Percentiles rank a stretch among this genome's conserved stretches.
phyloP scores from a whole-genome alignment of 2,888 invertebrate species.

The Amblyjoppa fuscipennis region DNA sequence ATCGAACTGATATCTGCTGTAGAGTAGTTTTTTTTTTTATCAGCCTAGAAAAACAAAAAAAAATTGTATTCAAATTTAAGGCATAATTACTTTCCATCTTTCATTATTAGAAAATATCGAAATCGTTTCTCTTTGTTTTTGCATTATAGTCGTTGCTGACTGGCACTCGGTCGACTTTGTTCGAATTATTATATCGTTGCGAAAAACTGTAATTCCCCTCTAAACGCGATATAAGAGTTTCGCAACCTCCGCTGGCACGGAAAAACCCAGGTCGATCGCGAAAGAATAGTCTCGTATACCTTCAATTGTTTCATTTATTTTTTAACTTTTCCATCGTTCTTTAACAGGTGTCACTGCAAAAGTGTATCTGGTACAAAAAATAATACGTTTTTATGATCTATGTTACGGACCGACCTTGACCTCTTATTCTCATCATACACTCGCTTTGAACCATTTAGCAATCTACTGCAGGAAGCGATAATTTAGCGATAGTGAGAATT shows the following conservation, averaged over 20 bases:
- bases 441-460: background rate
- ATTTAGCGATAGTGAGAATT: no score
- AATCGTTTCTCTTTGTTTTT: background rate
- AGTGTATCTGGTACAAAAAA: background rate
- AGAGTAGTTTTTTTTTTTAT: background rate
- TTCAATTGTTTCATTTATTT: no score
- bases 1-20: background rate
- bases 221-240: no score
- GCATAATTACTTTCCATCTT: background rate
- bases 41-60: background rate
- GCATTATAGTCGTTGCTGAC: background rate
- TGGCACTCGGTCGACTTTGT: background rate
- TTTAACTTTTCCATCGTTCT: background rate
- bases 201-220: no score
- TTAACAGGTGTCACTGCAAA: background rate
- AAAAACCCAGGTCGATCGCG: no score
- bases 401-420: background rate
- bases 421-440: background rate
- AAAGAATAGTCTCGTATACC: no score
- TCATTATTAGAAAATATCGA: background rate
- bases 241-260: no score
- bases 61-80: background rate
- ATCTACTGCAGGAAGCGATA: background rate
- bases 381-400: constrained; percentile 9
- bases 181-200: background rate